Evolutionary conservation across 1,140 invertebrate species (phyloP), one percentile per base, ranked within the genome.

Genomic region (Charaxes varanes): DNA sequence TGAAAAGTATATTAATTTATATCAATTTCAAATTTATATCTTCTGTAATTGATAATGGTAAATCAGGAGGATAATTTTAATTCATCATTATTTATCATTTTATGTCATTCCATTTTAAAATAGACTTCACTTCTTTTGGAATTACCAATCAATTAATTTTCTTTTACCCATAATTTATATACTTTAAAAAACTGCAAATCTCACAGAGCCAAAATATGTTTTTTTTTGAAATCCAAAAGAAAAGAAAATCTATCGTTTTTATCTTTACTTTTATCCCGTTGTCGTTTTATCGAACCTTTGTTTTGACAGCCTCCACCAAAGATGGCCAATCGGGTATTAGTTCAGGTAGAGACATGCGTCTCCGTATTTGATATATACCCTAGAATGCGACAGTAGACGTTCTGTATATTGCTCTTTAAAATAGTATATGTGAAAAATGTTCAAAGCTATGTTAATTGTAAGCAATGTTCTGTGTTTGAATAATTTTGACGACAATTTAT

Each of bases 331-430:
- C 88, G 55, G 80, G 82, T 76, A 89, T 87, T 73, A 88, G 66
- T 81, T 90, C 88, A 53, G 83, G 76, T 42, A 89, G 82, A 73
- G 87, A 87, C 81, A 87, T 84, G 50, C 86, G 87, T 84, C 88
- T 87, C 77, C 86, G 84, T 77, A 87, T 89, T 67, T 87, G 79
- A 87, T 87, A 89, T 71, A 89, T 81, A 62, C 87, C 88, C 88
- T 90, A 87, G 62, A 84, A 84, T 69, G n/a, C 50, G 42, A 73
- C 47, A 78, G 62, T 41, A 72, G 41, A 60, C 41, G 55, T 67
- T 62, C 60, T 52, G 57, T 23, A 52, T 36, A 33, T 47, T 37
- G 34, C 40, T 42, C 22, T 23, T 12, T n/a, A n/a, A 32, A 42
- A 49, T 10, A 36, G 17, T 46, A 31, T 36, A 23, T 27, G 33